phyloP scores from a whole-genome alignment of 1,140 invertebrate species.

The Drosophila miranda region DNA sequence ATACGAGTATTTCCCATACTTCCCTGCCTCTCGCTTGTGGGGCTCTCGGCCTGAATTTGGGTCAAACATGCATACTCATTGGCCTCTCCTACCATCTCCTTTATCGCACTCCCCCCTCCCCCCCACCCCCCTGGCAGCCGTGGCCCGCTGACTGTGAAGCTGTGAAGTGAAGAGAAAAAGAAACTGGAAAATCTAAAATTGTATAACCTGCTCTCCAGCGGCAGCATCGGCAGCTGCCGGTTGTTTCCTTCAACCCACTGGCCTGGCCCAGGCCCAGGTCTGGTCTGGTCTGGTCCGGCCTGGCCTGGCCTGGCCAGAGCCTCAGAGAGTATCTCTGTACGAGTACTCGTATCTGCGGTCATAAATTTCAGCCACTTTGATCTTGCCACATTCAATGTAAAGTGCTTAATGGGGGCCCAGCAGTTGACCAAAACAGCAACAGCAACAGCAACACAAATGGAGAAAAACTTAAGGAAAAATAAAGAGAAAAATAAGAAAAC shows the following conservation, averaged over 20 bases:
- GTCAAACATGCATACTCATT: conserved; percentile 80
- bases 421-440: conserved; percentile 36
- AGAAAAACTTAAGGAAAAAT: too few relatives aligned
- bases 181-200: conserved; percentile 72
- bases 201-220: conserved; percentile 70
- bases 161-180: conserved; percentile 18
- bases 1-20: conserved; percentile 15
- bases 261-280: conserved; percentile 17
- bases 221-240: conserved; percentile 25
- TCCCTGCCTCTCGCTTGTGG: conserved; percentile 19
- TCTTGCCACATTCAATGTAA: conserved; percentile 80
- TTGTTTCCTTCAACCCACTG: conserved; percentile 39
- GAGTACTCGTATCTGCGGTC: conserved; percentile 43
- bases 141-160: neutral
- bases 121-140: neutral
- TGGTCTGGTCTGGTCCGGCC: conserved; percentile 23
- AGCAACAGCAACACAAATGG: neutral
- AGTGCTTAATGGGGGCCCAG: conserved; percentile 73
- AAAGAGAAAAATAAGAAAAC: conserved; percentile 5
- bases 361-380: conserved; percentile 77
- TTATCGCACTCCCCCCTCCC: conserved; percentile 22
- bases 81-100: conserved; percentile 45
- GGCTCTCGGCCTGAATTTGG: conserved; percentile 64
- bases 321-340: conserved; percentile 50
- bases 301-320: too few relatives aligned